phyloP scores from a whole-genome alignment of 2,797 vertebrate genomes.

The Chromobotia macracanthus region DNA sequence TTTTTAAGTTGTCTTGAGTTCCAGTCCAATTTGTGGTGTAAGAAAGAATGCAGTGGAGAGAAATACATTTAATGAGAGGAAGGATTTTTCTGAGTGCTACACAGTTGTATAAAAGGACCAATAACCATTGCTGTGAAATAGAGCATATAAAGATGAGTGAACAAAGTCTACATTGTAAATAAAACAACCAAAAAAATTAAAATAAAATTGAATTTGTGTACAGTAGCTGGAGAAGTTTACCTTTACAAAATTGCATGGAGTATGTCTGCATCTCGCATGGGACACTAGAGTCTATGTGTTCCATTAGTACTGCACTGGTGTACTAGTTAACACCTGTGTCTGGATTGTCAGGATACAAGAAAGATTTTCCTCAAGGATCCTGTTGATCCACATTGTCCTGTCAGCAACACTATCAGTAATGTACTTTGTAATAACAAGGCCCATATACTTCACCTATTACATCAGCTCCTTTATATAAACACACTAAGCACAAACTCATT shows the following conservation, averaged over 20 bases:
- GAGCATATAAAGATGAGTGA: background rate
- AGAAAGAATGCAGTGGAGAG: conserved; percentile 67
- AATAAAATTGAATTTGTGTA: background rate
- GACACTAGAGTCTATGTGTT: conserved; percentile 9
- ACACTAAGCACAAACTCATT: background rate
- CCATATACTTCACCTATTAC: background rate
- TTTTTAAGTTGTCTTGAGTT: conserved; percentile 62
- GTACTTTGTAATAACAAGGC: background rate
- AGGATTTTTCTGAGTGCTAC: conserved; percentile 30
- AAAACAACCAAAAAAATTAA: background rate
- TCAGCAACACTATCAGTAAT: conserved; percentile 1
- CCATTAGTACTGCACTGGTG: background rate
- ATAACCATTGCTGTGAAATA: conserved; percentile 25
- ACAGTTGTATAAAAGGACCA: conserved; percentile 48
- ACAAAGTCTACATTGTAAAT: background rate
- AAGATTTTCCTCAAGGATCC: background rate
- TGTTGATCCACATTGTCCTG: background rate
- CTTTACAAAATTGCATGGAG: background rate
- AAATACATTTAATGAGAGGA: conserved; percentile 70
- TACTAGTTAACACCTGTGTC: background rate
- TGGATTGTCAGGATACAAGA: conserved; percentile 35
- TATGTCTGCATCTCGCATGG: background rate
- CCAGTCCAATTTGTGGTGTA: conserved; percentile 68
- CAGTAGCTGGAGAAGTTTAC: background rate
- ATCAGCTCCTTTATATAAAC: conserved; percentile 16